phyloP scores from a whole-genome alignment of 1,140 invertebrate species.

The Bombus difficillimus region DNA sequence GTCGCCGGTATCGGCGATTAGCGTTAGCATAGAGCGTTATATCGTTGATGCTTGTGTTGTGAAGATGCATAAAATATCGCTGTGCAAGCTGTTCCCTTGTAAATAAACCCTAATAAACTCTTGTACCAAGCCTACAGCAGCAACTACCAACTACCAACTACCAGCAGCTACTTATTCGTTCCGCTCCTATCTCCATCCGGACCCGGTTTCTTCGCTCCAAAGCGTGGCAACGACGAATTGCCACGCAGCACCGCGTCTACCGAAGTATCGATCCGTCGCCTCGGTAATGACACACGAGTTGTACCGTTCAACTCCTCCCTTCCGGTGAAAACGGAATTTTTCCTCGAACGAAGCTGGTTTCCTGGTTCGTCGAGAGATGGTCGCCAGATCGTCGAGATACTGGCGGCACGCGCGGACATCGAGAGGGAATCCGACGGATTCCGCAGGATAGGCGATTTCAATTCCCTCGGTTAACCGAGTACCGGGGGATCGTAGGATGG shows the following conservation, averaged over 20 bases:
- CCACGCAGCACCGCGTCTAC: no score
- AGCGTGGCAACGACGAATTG: neutral
- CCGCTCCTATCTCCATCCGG: no score
- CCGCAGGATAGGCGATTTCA: conserved; percentile 35
- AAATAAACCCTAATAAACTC: conserved; percentile 77
- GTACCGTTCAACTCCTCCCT: neutral
- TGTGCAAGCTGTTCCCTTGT: conserved; percentile 77
- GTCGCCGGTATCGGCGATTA: conserved; percentile 56
- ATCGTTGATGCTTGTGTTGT: conserved; percentile 81
- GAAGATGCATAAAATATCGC: conserved; percentile 71
- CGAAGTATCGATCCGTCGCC: neutral
- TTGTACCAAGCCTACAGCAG: conserved; percentile 70
- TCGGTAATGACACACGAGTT: neutral
- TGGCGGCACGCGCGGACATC: no score
- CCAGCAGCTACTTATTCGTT: neutral
- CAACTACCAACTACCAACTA: no score
- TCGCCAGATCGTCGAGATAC: no score
- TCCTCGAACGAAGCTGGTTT: neutral
- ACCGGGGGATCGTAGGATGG: conserved; percentile 46
- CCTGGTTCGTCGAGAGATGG: neutral
- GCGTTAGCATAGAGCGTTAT: conserved; percentile 77
- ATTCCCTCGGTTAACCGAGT: conserved; percentile 74
- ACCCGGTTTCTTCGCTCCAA: no score
- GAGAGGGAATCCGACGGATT: conserved; percentile 30
- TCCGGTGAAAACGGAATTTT: conserved; percentile 8